Evolutionary conservation across 2,797 vertebrate genomes (phyloP).

Genomic region (Sternarchorhynchus goeldii): DNA sequence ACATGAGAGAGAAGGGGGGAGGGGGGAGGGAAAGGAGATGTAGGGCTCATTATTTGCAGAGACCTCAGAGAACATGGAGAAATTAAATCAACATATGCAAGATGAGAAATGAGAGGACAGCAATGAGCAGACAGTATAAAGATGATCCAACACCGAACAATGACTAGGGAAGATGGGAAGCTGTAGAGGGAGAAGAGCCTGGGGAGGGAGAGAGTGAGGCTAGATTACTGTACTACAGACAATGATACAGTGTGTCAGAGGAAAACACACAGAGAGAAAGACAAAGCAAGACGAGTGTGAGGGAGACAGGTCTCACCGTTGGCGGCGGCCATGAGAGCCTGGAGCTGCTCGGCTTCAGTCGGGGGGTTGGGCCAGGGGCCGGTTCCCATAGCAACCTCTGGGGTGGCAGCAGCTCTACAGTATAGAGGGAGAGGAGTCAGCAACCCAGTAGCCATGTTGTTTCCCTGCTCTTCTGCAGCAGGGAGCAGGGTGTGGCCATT

Average conservation of each 20-base stretch:
- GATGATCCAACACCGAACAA: too few relatives aligned
- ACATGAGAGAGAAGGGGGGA: neutral
- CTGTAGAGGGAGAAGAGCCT: too few relatives aligned
- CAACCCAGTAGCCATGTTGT: constrained; percentile 57
- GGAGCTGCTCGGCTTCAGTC: constrained; percentile 95
- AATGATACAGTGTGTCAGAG: too few relatives aligned
- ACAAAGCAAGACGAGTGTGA: constrained; percentile 14
- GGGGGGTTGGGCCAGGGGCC: constrained; percentile 98
- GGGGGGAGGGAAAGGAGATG: constrained; percentile 15
- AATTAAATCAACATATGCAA: too few relatives aligned
- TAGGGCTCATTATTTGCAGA: neutral
- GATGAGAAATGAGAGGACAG: too few relatives aligned
- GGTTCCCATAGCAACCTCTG: constrained; percentile 93
- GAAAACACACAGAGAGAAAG: neutral
- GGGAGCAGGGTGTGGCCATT: constrained; percentile 31
- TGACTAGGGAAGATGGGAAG: too few relatives aligned
- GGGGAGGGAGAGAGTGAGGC: too few relatives aligned
- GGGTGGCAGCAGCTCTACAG: constrained; percentile 77
- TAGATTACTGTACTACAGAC: too few relatives aligned
- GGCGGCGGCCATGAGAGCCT: constrained; percentile 95
- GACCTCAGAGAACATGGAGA: too few relatives aligned
- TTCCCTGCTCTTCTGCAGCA: constrained; percentile 23
- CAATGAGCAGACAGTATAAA: too few relatives aligned
- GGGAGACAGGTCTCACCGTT: constrained; percentile 81
- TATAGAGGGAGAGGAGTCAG: constrained; percentile 39